Evolutionary conservation across 2,113 vertebrate genomes (phyloP), one percentile per base, ranked within the genome.

Genomic region (Lasiurus borealis): DNA sequence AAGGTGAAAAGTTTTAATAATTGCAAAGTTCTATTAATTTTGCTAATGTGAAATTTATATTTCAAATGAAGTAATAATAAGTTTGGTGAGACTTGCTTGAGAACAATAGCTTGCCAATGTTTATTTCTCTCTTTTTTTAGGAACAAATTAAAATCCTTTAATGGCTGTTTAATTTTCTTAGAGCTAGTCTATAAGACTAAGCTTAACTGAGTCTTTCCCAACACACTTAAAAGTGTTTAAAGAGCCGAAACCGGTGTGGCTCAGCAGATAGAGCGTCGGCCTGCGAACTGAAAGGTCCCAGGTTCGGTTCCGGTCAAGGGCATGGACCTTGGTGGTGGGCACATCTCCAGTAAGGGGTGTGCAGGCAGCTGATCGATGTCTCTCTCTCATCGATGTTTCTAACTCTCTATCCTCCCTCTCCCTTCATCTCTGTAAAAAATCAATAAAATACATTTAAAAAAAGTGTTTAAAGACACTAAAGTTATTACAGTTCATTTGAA

Each of bases 21-120:
- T 68, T 68, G 6, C 31, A n/a, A n/a, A 68, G 66, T 68, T 75
- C 3, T 48, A 48, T 75, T 48, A 48, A 75, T 75, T 75, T 75
- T 75, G 27, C 16, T 59, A 81, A 88, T 23, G 46, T 44, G 7
- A 92, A 95, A 90, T 81, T 34, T 64, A 75, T 72, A 81, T 93
- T 86, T 92, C 80, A 36, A 66, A 83, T 29, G 68, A 91, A 93
- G 9, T 68, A 57, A 50, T 34, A 50, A 12, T 13, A 54, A 57
- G 21, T 50, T 40, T 44, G 12, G 14, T 73, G 19, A 68, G 46
- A 89, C 15, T 85, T 71, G 1, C 15, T 76, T 93, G 18, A 84
- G 50, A 75, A 93, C 3, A 88, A 57, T 57, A 88, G 13, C 11
- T 93, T 50, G 18, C 29, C 29, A 73, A 88, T 83, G 9, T 1